Conservation (phyloP, 2,113 vertebrate genomes). For the Calidris pugnax region DNA sequence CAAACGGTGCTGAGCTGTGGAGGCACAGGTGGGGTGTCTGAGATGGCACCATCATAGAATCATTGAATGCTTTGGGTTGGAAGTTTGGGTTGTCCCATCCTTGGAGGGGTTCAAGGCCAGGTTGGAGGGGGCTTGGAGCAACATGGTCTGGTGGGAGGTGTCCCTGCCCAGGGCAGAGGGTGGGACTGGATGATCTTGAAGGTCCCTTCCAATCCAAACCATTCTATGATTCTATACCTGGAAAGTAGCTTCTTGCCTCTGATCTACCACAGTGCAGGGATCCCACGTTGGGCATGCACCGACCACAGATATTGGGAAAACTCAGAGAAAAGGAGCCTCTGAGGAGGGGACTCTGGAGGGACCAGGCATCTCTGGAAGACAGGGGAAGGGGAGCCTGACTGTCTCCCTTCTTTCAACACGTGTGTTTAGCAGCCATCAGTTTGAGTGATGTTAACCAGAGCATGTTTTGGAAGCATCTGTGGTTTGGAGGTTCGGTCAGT, state of each 20-base stretch:
- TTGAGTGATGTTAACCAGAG: neutral
- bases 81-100: neutral
- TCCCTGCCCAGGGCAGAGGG: neutral
- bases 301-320: neutral
- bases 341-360: neutral
- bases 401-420: neutral
- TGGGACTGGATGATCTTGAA: neutral
- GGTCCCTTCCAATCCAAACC: neutral
- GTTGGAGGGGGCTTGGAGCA: no score
- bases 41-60: neutral
- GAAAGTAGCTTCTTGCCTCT: neutral
- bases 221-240: neutral
- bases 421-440: neutral
- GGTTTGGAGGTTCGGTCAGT: neutral
- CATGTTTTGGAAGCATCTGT: neutral
- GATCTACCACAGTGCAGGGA: fast-evolving
- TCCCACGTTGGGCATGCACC: fast-evolving
- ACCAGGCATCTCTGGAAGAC: neutral
- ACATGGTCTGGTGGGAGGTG: neutral
- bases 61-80: neutral
- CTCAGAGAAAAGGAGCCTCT: neutral
- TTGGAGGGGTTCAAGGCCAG: no score
- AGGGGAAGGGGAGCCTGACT: neutral
- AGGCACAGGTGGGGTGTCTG: neutral
- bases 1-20: fast-evolving